phyloP scores from a whole-genome alignment of 2,797 vertebrate genomes.

The Nasua narica region DNA sequence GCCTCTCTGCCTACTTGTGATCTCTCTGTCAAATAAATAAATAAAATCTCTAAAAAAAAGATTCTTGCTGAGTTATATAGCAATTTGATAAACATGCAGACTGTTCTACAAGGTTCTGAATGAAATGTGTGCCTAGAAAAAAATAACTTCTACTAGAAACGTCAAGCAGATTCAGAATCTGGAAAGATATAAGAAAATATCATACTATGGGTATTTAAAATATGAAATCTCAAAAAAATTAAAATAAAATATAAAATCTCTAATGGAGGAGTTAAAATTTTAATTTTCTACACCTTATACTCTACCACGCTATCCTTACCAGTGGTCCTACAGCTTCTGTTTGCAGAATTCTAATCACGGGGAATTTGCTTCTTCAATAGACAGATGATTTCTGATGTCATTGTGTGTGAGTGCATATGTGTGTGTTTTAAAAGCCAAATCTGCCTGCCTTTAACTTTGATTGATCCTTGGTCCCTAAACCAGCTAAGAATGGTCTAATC shows the following conservation, averaged over 20 bases:
- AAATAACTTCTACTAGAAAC: background rate
- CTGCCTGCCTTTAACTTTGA: background rate
- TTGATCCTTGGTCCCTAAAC: background rate
- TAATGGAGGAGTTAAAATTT: background rate
- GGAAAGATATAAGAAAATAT: background rate
- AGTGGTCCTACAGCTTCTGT: background rate
- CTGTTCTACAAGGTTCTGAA: background rate
- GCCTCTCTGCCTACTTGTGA: no score
- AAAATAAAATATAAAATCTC: background rate
- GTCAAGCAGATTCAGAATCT: background rate
- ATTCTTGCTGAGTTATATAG: background rate
- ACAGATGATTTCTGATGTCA: constrained; percentile 5
- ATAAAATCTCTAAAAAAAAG: background rate
- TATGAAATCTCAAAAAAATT: background rate
- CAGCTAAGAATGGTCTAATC: background rate
- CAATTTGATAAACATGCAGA: background rate
- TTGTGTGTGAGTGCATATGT: background rate
- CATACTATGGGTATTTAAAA: background rate
- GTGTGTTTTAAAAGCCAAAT: background rate
- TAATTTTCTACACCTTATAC: background rate
- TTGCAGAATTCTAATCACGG: background rate
- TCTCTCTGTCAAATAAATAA: background rate
- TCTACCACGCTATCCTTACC: background rate
- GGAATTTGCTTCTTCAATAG: background rate
- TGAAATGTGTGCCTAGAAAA: background rate